Conservation (phyloP, 2,113 vertebrate species). For the Atlantisia rogersi region DNA sequence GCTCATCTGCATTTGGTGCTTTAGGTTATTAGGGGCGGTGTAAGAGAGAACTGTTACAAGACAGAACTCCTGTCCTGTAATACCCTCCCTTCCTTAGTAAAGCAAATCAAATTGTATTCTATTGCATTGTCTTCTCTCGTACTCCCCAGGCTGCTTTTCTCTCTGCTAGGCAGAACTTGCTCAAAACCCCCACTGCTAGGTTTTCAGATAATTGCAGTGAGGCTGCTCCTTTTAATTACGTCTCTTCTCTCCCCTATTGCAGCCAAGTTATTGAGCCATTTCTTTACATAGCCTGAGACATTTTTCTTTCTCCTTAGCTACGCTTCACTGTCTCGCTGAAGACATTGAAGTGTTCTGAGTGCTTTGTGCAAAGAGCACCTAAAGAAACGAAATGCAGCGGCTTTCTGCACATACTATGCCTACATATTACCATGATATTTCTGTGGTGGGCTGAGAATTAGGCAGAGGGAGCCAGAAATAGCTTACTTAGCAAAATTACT, state of each 20-base stretch:
- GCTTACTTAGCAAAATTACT: background rate
- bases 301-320: conserved; percentile 40
- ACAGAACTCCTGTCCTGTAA: background rate
- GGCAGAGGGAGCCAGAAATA: background rate
- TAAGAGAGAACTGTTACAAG: background rate
- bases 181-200: background rate
- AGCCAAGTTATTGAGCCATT: conserved; percentile 28
- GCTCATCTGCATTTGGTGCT: background rate
- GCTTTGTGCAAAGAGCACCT: background rate
- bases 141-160: background rate
- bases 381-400: background rate
- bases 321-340: conserved; percentile 36
- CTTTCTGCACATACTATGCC: conserved; percentile 17
- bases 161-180: background rate
- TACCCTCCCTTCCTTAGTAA: background rate
- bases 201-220: background rate
- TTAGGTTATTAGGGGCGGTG: background rate
- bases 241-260: background rate
- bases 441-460: background rate
- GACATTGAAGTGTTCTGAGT: background rate
- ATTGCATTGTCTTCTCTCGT: background rate
- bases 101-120: background rate
- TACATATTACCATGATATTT: background rate
- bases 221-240: background rate
- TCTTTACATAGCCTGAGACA: background rate